phyloP scores from a whole-genome alignment of 2,113 vertebrate species.

The Spilogale gracilis region DNA sequence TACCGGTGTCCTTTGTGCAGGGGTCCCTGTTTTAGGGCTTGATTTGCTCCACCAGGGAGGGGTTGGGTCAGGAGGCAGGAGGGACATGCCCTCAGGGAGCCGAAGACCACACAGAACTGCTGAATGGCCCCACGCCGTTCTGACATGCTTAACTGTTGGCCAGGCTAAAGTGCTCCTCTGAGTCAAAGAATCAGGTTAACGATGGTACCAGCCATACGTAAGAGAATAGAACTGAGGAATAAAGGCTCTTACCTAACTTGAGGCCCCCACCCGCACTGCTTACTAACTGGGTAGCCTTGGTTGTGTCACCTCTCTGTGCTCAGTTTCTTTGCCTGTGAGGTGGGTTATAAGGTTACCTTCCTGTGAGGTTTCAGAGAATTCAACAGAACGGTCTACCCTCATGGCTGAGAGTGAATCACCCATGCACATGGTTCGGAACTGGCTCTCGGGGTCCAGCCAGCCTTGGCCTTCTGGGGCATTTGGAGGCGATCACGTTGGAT shows the following conservation, averaged over 20 bases:
- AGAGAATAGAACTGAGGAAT: background rate
- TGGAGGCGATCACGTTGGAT: background rate
- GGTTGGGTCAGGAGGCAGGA: background rate
- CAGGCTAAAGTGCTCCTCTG: background rate
- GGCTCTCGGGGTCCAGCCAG: no score
- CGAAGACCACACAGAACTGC: background rate
- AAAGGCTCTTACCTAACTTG: background rate
- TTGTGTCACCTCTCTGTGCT: background rate
- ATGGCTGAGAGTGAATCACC: background rate
- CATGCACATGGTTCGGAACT: accelerated
- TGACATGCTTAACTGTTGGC: accelerated
- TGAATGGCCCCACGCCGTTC: background rate
- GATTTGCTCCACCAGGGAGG: background rate
- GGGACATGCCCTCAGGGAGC: background rate
- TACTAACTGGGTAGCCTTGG: background rate
- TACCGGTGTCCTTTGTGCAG: background rate
- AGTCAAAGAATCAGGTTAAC: background rate
- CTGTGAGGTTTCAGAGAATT: background rate
- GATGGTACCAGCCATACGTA: accelerated
- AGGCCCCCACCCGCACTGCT: background rate
- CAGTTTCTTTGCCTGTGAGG: background rate
- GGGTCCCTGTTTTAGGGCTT: background rate
- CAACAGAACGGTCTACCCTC: no score
- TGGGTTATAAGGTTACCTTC: background rate
- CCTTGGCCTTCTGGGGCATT: background rate